These are phyloP conservation scores for Epirrhoe alternata DNA, from an alignment of 2,888 invertebrate species.

Conservation along the genomic window DNA sequence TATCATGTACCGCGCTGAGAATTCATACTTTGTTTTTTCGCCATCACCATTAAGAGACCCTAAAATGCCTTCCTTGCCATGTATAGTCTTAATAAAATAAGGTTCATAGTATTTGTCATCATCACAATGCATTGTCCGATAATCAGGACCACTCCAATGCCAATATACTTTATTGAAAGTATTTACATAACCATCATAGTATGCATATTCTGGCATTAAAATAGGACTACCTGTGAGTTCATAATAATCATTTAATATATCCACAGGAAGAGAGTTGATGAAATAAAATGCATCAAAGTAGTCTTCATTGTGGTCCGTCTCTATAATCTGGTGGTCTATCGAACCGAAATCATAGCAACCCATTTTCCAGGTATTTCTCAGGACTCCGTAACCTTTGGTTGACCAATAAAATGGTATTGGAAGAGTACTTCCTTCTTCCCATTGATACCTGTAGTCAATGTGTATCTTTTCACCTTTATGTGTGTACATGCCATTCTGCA, in stretches of 20 bases:
- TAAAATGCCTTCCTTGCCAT: slow-evolving; percentile 64
- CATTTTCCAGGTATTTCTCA: slow-evolving; percentile 75
- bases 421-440: slow-evolving; percentile 71
- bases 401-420: slow-evolving; percentile 80
- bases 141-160: slow-evolving; percentile 62
- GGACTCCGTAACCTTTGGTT: slow-evolving; percentile 68
- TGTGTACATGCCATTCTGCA: slow-evolving; percentile 76
- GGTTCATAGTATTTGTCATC: slow-evolving; percentile 71
- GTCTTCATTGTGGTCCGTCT: slow-evolving; percentile 58
- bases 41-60: slow-evolving; percentile 71
- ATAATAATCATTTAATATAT: slow-evolving; percentile 71
- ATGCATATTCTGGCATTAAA: slow-evolving; percentile 74
- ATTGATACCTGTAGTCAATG: slow-evolving; percentile 69
- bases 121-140: slow-evolving; percentile 59
- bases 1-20: slow-evolving; percentile 77
- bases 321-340: slow-evolving; percentile 46
- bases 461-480: slow-evolving; percentile 70
- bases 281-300: slow-evolving; percentile 74
- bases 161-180: slow-evolving; percentile 78
- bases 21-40: slow-evolving; percentile 75
- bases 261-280: slow-evolving; percentile 60
- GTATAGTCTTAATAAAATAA: slow-evolving; percentile 65
- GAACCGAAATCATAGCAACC: slow-evolving; percentile 72
- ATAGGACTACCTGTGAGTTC: slow-evolving; percentile 73
- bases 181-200: slow-evolving; percentile 76